Evolutionary conservation across 2,797 vertebrate species (phyloP).

Genomic region (Pangasius djambal): DNA sequence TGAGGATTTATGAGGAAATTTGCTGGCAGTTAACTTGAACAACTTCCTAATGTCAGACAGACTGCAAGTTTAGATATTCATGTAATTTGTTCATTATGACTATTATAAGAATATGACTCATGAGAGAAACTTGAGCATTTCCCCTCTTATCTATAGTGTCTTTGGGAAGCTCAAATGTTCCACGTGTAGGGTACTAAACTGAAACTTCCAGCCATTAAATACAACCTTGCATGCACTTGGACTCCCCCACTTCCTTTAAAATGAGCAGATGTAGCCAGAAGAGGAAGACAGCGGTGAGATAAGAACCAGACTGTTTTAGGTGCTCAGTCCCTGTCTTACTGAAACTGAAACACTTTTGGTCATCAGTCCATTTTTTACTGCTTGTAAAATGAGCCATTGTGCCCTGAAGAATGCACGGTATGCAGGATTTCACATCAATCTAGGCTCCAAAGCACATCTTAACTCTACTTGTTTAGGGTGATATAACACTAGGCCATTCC

Average conservation of each 20-base stretch:
- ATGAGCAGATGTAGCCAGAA: not conserved
- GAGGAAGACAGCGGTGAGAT: slow-evolving; percentile 9
- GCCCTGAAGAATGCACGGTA: slow-evolving; percentile 54
- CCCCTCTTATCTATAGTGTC: not conserved
- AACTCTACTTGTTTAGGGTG: slow-evolving; percentile 32
- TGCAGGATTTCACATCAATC: slow-evolving; percentile 43
- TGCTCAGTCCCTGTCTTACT: slow-evolving; percentile 22
- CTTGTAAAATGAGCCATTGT: slow-evolving; percentile 60
- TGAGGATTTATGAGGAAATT: not conserved
- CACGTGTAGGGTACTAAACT: not conserved
- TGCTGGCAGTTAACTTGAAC: not conserved
- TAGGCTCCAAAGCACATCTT: slow-evolving; percentile 32
- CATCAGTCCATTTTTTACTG: slow-evolving; percentile 44
- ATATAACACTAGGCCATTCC: slow-evolving; percentile 2
- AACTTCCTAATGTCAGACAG: not conserved
- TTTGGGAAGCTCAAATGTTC: not conserved
- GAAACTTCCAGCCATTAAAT: slow-evolving; percentile 22
- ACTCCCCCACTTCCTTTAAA: slow-evolving; percentile 24
- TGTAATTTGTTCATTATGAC: slow-evolving; percentile 19
- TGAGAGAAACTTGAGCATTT: not conserved
- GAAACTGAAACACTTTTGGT: slow-evolving; percentile 20
- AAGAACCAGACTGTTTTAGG: slow-evolving; percentile 29
- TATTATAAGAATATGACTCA: slow-evolving; percentile 8
- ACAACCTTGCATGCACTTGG: not conserved
- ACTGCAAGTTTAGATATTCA: not conserved